phyloP scores from a whole-genome alignment of 2,113 vertebrate genomes.

The Scartelaos histophorus region DNA sequence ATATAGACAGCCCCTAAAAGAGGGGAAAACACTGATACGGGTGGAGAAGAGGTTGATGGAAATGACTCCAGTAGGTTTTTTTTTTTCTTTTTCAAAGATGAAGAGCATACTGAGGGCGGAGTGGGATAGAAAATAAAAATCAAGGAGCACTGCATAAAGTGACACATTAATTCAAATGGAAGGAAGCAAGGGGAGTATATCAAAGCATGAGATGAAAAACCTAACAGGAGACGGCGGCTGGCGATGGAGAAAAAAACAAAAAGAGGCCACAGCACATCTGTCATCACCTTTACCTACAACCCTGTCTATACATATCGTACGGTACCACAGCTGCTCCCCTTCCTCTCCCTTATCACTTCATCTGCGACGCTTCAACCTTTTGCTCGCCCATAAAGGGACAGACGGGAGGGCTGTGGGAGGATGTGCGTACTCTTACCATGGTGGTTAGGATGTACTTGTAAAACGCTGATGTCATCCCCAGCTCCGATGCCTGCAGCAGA shows the following conservation, averaged over 20 bases:
- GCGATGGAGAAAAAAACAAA: constrained; percentile 36
- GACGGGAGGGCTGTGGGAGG: constrained; percentile 9
- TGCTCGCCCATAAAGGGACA: constrained; percentile 25
- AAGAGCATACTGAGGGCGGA: constrained; percentile 37
- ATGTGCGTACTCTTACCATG: constrained; percentile 81
- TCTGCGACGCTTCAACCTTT: constrained; percentile 40
- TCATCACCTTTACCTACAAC: constrained; percentile 57
- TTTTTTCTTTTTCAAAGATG: constrained; percentile 17
- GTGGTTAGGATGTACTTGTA: constrained; percentile 96
- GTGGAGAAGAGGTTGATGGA: constrained; percentile 40
- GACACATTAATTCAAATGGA: constrained; percentile 61
- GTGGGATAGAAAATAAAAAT: constrained; percentile 28
- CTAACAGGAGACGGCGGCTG: constrained; percentile 31
- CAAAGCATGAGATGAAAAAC: constrained; percentile 61
- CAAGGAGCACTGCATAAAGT: constrained; percentile 30
- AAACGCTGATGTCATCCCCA: constrained; percentile 93
- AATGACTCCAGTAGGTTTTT: constrained; percentile 36
- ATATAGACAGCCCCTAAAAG: constrained; percentile 23
- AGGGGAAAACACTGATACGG: constrained; percentile 27
- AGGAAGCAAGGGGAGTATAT: constrained; percentile 40
- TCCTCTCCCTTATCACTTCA: constrained; percentile 40
- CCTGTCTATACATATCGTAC: constrained; percentile 23
- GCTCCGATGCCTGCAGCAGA: constrained; percentile 82
- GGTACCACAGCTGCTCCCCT: constrained; percentile 31
- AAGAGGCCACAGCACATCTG: constrained; percentile 39